Evolutionary conservation across 2,113 vertebrate species (phyloP).

Genomic region (Hemicordylus capensis): DNA sequence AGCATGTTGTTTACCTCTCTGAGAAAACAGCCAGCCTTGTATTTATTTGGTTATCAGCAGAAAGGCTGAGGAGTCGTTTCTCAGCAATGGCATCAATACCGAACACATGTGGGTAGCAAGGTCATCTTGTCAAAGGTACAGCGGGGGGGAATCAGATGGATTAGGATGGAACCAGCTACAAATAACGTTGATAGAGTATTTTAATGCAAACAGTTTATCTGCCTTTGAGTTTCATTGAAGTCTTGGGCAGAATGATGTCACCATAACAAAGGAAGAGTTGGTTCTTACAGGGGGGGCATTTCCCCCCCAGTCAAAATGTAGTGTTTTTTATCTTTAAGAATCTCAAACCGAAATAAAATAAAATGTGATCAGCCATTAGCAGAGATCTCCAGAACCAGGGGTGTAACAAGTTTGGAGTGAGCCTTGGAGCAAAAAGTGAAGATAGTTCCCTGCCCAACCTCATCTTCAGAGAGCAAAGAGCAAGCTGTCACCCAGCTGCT

Average conservation of each 20-base stretch:
- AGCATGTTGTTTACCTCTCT: conserved; percentile 74
- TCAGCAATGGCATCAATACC: conserved; percentile 72
- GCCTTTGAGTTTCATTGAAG: conserved; percentile 64
- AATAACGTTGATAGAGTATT: conserved; percentile 77
- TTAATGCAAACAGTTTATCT: conserved; percentile 75
- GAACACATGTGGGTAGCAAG: conserved; percentile 67
- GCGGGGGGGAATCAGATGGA: conserved; percentile 64
- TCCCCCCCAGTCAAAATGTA: no score
- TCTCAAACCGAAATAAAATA: no score
- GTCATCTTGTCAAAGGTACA: conserved; percentile 72
- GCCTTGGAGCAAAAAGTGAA: no score
- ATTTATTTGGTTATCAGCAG: conserved; percentile 75
- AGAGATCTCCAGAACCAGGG: background rate
- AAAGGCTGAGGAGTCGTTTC: conserved; percentile 68
- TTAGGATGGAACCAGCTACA: conserved; percentile 72
- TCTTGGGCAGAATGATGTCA: conserved; percentile 29
- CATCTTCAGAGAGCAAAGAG: no score
- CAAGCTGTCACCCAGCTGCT: no score
- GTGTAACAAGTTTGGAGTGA: no score
- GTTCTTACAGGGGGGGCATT: background rate
- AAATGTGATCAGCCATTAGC: conserved; percentile 69
- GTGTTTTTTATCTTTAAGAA: no score
- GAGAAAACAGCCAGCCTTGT: conserved; percentile 70
- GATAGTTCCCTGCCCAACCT: no score
- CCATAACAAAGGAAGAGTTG: background rate